Conservation (phyloP, 1,140 invertebrate genomes). For the Saxidomus purpurata region DNA sequence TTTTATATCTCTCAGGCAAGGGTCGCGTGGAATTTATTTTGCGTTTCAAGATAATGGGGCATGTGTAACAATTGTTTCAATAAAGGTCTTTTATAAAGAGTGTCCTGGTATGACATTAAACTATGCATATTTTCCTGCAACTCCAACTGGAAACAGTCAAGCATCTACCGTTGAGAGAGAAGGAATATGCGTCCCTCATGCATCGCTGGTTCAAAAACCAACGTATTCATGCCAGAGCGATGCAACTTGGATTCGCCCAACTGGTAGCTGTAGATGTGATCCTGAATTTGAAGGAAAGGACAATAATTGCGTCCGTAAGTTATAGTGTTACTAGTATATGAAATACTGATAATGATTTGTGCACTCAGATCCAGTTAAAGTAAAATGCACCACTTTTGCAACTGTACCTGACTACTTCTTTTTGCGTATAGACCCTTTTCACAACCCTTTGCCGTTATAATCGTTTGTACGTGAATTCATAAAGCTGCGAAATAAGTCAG, state of each 20-base stretch:
- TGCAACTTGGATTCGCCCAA: conserved; percentile 95
- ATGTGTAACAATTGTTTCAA: conserved; percentile 97
- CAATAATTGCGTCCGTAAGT: conserved; percentile 88
- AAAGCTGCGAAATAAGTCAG: no score
- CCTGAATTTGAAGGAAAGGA: conserved; percentile 95
- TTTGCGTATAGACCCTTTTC: no score
- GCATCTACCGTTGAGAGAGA: conserved; percentile 94
- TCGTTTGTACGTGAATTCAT: no score
- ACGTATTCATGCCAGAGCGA: conserved; percentile 97
- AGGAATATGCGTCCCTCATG: conserved; percentile 82
- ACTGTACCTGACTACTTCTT: no score
- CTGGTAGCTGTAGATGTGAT: conserved; percentile 96
- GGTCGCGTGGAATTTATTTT: conserved; percentile 96
- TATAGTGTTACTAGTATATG: not conserved
- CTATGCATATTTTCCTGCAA: conserved; percentile 96
- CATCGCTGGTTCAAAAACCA: conserved; percentile 87
- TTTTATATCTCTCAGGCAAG: conserved; percentile 92
- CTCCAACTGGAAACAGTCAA: conserved; percentile 96
- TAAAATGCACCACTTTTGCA: no score
- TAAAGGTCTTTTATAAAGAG: conserved; percentile 98
- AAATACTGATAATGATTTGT: no score
- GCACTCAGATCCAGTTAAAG: no score
- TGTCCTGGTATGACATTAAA: conserved; percentile 97
- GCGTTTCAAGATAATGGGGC: conserved; percentile 98
- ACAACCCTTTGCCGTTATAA: no score